Percentiles rank a stretch among this genome's conserved stretches.
These are phyloP conservation scores for Geothlypis trichas DNA, from an alignment of 2,113 vertebrate genomes.

Conservation along the genomic window DNA sequence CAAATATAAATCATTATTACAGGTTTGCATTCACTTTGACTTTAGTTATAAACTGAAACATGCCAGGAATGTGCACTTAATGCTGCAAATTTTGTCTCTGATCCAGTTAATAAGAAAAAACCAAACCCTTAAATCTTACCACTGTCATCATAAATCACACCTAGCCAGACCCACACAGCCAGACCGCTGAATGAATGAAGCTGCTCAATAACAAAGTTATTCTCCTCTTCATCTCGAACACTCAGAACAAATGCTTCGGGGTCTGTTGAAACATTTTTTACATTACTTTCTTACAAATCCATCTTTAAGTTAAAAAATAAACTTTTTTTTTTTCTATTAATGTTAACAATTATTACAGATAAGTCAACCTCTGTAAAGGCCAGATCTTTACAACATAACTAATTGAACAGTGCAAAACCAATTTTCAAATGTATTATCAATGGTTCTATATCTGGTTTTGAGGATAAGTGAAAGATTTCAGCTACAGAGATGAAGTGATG, in stretches of 20 bases:
- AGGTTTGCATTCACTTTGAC: not conserved
- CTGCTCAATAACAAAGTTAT: conserved; percentile 83
- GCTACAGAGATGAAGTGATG: not conserved
- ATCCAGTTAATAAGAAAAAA: not conserved
- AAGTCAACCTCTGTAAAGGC: not conserved
- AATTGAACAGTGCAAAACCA: not conserved
- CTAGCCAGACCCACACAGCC: conserved; percentile 87
- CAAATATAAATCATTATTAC: not conserved
- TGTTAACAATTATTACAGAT: not conserved
- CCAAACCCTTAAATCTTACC: conserved; percentile 71
- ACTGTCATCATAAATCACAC: conserved; percentile 76
- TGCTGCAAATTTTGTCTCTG: not conserved
- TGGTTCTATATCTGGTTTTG: not conserved
- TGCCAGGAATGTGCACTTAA: not conserved
- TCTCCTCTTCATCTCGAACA: conserved; percentile 87
- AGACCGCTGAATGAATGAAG: conserved; percentile 80
- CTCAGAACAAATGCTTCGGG: conserved; percentile 80
- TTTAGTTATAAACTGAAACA: not conserved
- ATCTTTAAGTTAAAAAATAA: not conserved
- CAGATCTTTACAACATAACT: not conserved
- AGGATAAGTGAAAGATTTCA: not conserved
- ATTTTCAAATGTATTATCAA: not conserved
- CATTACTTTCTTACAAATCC: not conserved
- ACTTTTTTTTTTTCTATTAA: not conserved
- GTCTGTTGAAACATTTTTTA: conserved; percentile 66